Percentiles rank a stretch among this genome's conserved stretches.
Evolutionary conservation across 2,797 vertebrate species (phyloP).

Genomic region (Eulemur albifrons): DNA sequence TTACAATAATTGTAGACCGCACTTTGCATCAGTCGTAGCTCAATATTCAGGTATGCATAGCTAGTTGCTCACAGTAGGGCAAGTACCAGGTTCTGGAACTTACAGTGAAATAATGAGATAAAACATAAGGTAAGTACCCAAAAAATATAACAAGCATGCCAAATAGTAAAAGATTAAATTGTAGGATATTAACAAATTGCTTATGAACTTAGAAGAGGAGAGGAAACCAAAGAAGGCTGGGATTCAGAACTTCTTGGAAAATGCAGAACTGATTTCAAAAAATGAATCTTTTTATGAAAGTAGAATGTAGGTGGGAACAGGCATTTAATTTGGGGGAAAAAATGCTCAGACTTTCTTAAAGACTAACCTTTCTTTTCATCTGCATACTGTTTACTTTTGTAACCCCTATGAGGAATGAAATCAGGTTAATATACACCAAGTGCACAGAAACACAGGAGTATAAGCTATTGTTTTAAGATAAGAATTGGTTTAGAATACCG

Average conservation of each 20-base stretch:
- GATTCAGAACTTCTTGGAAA: neutral
- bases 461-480: neutral
- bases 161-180: slow-evolving; percentile 7
- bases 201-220: neutral
- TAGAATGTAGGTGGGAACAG: neutral
- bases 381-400: neutral
- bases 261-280: neutral
- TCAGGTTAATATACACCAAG: neutral
- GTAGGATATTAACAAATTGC: neutral
- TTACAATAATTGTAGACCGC: neutral
- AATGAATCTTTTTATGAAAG: neutral
- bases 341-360: neutral
- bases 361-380: neutral
- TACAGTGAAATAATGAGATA: neutral
- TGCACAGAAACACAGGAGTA: neutral
- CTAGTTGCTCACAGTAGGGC: neutral
- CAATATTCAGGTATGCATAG: neutral
- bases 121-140: neutral
- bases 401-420: neutral
- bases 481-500: neutral
- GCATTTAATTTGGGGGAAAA: neutral
- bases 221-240: neutral
- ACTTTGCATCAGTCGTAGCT: neutral
- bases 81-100: neutral
- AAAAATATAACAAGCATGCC: neutral